phyloP scores from a whole-genome alignment of 2,888 invertebrate species.

The Acronicta alni region DNA sequence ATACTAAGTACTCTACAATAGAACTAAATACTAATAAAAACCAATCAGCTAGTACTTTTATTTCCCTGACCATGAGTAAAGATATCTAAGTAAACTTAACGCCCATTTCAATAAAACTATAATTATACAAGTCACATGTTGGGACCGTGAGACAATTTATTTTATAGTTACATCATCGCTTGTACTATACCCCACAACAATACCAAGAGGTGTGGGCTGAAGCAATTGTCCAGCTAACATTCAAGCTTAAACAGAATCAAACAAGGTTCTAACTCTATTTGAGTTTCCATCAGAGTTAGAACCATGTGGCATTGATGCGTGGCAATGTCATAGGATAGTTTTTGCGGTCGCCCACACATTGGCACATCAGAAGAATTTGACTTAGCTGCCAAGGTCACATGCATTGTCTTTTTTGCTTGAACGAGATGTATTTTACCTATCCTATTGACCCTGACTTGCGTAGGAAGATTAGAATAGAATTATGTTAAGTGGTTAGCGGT shows the following conservation, averaged over 20 bases:
- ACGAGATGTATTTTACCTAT: conserved; percentile 69
- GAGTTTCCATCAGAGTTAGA: conserved; percentile 55
- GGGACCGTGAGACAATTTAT: conserved; percentile 53
- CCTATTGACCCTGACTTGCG: conserved; percentile 71
- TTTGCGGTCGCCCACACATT: conserved; percentile 86
- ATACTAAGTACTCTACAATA: not conserved
- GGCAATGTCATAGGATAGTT: conserved; percentile 88
- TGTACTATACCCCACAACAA: conserved; percentile 59
- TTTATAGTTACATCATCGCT: conserved; percentile 61
- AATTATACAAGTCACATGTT: conserved; percentile 53
- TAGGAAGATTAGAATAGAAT: conserved; percentile 56
- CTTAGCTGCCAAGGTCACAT: conserved; percentile 84
- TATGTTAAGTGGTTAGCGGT: conserved; percentile 56
- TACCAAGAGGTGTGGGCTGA: conserved; percentile 78
- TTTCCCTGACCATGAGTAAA: conserved; percentile 51
- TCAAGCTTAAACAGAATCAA: conserved; percentile 61
- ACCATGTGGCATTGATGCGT: conserved; percentile 69
- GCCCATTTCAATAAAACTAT: conserved; percentile 53
- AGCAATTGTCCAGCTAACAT: conserved; percentile 87
- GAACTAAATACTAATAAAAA: conserved; percentile 3
- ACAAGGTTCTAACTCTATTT: conserved; percentile 74
- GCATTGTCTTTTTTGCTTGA: conserved; percentile 83
- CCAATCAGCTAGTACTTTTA: conserved; percentile 22
- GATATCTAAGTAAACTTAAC: conserved; percentile 50
- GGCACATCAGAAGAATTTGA: conserved; percentile 86